Evolutionary conservation across 2,888 invertebrate species (phyloP).

Genomic region (Heteromyza rotundicornis): DNA sequence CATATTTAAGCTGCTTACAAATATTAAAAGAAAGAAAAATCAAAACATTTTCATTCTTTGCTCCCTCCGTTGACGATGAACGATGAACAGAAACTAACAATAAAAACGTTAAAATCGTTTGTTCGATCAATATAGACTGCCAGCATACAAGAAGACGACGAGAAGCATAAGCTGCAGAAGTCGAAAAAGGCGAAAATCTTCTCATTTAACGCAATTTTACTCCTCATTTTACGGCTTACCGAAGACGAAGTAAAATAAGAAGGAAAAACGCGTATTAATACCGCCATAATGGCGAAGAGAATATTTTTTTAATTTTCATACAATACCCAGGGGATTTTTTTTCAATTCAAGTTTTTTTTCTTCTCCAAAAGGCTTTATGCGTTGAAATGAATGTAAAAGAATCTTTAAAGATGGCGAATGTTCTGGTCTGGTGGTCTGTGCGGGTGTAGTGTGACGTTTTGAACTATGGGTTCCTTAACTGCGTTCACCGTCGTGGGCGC

Average conservation of each 20-base stretch:
- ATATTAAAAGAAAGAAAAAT: too few relatives aligned
- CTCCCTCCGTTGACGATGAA: too few relatives aligned
- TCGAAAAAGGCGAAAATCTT: neutral
- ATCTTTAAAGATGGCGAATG: too few relatives aligned
- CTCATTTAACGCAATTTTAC: conserved; percentile 3
- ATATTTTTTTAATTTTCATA: neutral
- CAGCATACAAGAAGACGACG: neutral
- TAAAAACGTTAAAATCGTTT: neutral
- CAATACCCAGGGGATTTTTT: too few relatives aligned
- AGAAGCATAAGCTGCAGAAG: neutral
- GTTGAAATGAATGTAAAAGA: too few relatives aligned
- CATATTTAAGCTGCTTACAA: conserved; percentile 24
- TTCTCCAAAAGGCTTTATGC: too few relatives aligned
- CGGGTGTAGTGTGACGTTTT: neutral
- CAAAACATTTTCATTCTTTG: too few relatives aligned
- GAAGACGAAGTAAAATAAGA: too few relatives aligned
- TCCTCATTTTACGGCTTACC: conserved; percentile 2
- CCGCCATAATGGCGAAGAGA: neutral
- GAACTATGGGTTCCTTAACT: neutral
- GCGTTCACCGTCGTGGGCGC: neutral
- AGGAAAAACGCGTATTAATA: too few relatives aligned
- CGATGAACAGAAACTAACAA: neutral
- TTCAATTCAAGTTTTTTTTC: neutral
- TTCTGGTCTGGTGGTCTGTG: neutral
- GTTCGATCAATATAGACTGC: neutral